Base-by-base conservation (phyloP, 2,113 vertebrate species). In the Anguilla rostrata region DNA sequence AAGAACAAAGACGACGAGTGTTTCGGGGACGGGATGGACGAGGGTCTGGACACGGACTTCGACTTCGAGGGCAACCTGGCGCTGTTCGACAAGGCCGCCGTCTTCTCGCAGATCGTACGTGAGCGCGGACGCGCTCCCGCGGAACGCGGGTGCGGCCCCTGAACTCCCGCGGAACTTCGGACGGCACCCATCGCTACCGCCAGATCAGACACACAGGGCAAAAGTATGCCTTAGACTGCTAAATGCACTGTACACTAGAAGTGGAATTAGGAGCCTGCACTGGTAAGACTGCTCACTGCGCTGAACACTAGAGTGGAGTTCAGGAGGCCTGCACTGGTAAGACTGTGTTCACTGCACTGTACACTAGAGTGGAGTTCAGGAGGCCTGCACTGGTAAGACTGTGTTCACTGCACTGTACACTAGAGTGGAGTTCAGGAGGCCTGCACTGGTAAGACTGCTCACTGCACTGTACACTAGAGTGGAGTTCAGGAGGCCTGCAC, bases 31-130 rank as follows among this genome's bases (percentile, higher is more conserved):
- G 96, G 1, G 16, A 94, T 98, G 3, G 98, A 99, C 0, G 97
- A 99, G 0, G 96, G 97, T 86, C 96, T 97, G 1, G 97, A 98
- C 71, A 97, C 98, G 0, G 98, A 99, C 90, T 99, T 99, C 90
- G 98, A 99, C 87, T 99, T 99, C 46, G 98, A 99, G 87, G 98
- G 98, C 66, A 99, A 99, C 91, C 91, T 99, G 91, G 98, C 98
- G 22, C 97, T 99, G 2, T 97, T 97, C 43, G 98, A 99, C 94
- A 99, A 99, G 93, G 98, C 98, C 0, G 98, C 98, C 0, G 98
- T 99, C 85, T 99, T 99, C 84, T 98, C 99, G 39, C 97, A 99
- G 93, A 99, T 99, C 0, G n/a, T n/a, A n/a, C n/a, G n/a, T n/a
- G n/a, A n/a, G n/a, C n/a, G n/a, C n/a, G n/a, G n/a, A n/a, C n/a